Conservation (phyloP, 2,888 invertebrate genomes). For the Rugalucina vietnamica region DNA sequence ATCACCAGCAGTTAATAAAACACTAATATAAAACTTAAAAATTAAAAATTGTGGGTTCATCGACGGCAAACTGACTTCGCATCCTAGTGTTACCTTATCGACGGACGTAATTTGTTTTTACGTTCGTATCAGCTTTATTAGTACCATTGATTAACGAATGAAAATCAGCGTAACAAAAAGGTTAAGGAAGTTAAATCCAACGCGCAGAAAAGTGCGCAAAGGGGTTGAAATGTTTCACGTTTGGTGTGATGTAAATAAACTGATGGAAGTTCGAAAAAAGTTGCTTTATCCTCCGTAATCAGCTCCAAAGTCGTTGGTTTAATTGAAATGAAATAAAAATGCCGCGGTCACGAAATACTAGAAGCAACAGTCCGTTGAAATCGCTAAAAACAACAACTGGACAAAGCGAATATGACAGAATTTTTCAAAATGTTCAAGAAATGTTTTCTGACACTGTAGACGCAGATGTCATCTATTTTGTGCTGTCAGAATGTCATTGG, state of each 20-base stretch:
- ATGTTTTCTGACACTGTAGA: constrained; percentile 46
- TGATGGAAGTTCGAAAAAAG: not conserved
- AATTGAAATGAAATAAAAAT: too few relatives aligned
- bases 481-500: constrained; percentile 54
- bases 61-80: too few relatives aligned
- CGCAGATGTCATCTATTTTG: constrained; percentile 50
- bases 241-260: constrained; percentile 2
- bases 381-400: constrained; percentile 2
- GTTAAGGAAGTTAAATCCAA: constrained; percentile 44
- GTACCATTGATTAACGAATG: constrained; percentile 3
- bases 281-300: too few relatives aligned
- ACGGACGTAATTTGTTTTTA: too few relatives aligned
- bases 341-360: constrained; percentile 57
- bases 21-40: too few relatives aligned
- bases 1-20: too few relatives aligned
- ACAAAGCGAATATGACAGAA: constrained; percentile 32
- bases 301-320: too few relatives aligned
- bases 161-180: not conserved
- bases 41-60: too few relatives aligned
- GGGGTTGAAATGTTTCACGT: not conserved
- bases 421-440: constrained; percentile 56
- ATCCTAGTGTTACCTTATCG: too few relatives aligned
- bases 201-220: constrained; percentile 50
- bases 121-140: too few relatives aligned
- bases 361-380: constrained; percentile 54